Conservation (phyloP, 2,113 vertebrate genomes). For the human region GRCh38 chr22:43528001-43528500, state of each 20-base stretch:
- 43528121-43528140: rapidly evolving
- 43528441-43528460: no score
- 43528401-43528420: no score
- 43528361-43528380: no score
- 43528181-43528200: not conserved
- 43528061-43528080: not conserved
- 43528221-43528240: rapidly evolving
- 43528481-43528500: no score
- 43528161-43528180: not conserved
- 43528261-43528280: conserved; percentile 21
- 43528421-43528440: no score
- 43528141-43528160: not conserved
- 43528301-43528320: no score
- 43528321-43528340: no score
- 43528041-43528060: not conserved
- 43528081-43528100: not conserved
- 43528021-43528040: not conserved
- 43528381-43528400: no score
- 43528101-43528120: not conserved
- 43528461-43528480: no score
- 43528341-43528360: no score
- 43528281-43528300: no score
- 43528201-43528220: not conserved
- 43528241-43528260: not conserved
- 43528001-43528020: rapidly evolving